Evolutionary conservation across 2,888 invertebrate species (phyloP), one percentile per base, ranked within the genome.

Genomic region (Microctonus brassicae): DNA sequence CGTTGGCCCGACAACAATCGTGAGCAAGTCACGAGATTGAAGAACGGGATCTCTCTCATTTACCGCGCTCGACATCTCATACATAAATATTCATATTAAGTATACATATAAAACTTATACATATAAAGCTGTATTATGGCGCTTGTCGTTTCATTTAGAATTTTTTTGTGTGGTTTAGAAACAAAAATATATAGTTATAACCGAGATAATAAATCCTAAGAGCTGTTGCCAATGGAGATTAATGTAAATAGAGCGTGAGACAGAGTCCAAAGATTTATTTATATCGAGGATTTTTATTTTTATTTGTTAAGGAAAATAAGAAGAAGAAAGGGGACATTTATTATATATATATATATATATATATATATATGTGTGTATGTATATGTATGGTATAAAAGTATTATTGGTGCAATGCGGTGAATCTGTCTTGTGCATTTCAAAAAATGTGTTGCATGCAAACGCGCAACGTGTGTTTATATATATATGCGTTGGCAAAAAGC

Each of bases 201-300:
- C 17, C 33, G 33, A 29, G 26, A 42, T 42, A 47, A 47, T n/a
- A 47, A n/a, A 26, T 42, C n/a, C 24, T 47, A 47, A 39, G 33
- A 26, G 63, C 57, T 67, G 62, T 63, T 74, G 69, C 71, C 77
- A 72, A 80, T 80, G 73, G 72, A 80, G 77, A 81, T 81, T 81
- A 80, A 78, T 77, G 76, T 73, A 76, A 75, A 78, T 67, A 70
- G 65, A 58, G 68, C 72, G 73, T 70, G 73, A 69, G 73, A 72
- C 58, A n/a, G 33, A 20, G 58, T 58, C 58, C 58, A 58, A 17
- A 10, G 55, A 55, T 55, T 10, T 55, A 11, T 13, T 55, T 10
- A 9, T 24, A 22, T 55, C 11, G 2, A 29, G 26, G 57, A 33
- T 26, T 58, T 57, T 33, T 61, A 55, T 55, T 68, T 52, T 65